Conservation (phyloP, 2,888 invertebrate species). For the Latheticus oryzae region DNA sequence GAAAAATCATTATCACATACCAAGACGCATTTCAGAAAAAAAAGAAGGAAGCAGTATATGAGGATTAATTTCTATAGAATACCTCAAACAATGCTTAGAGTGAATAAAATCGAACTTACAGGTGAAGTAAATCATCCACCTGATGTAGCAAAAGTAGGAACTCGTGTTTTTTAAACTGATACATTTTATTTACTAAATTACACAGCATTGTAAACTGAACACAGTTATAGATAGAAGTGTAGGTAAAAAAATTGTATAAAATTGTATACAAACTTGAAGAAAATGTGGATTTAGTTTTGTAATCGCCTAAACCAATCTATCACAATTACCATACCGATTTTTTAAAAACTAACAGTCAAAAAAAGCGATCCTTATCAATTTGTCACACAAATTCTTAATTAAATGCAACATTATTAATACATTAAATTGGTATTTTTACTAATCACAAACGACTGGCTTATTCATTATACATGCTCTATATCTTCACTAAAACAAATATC, state of each 20-base stretch:
- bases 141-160: slow-evolving; percentile 58
- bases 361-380: no score
- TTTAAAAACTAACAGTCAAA: slow-evolving; percentile 39
- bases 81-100: slow-evolving; percentile 80
- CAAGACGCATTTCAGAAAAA: slow-evolving; percentile 81
- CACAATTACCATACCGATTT: slow-evolving; percentile 37
- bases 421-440: slow-evolving; percentile 45
- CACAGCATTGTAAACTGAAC: slow-evolving; percentile 43
- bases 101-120: slow-evolving; percentile 76
- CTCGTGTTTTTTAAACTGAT: slow-evolving; percentile 30
- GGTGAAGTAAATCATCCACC: slow-evolving; percentile 62
- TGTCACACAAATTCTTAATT: slow-evolving; percentile 39
- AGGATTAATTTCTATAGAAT: slow-evolving; percentile 78
- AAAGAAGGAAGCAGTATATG: slow-evolving; percentile 81
- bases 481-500: slow-evolving; percentile 44
- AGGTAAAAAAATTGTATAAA: slow-evolving; percentile 50
- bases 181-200: slow-evolving; percentile 41
- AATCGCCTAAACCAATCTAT: slow-evolving; percentile 35
- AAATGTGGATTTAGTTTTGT: slow-evolving; percentile 7
- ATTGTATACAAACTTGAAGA: slow-evolving; percentile 45
- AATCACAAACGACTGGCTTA: slow-evolving; percentile 49
- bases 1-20: slow-evolving; percentile 87
- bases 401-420: slow-evolving; percentile 41
- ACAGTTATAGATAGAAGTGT: slow-evolving; percentile 40
- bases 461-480: slow-evolving; percentile 35